phyloP scores from a whole-genome alignment of 2,797 vertebrate species.

The Malacoctenus gilli region DNA sequence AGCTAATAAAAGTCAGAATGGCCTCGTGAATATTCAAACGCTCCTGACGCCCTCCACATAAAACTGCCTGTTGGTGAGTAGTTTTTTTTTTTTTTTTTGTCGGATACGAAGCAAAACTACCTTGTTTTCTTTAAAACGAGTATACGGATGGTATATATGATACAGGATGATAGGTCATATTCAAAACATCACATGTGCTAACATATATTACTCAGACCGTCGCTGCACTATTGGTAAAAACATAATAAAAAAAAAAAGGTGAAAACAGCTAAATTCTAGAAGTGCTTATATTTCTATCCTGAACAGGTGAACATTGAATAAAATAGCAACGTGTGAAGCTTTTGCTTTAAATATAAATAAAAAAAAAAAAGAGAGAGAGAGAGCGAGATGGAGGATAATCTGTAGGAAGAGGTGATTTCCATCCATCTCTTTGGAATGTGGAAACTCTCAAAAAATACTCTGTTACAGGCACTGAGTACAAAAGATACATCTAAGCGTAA shows the following conservation, averaged over 20 bases:
- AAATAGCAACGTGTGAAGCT: slow-evolving; percentile 81
- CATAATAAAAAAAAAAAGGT: slow-evolving; percentile 68
- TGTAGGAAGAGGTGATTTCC: slow-evolving; percentile 59
- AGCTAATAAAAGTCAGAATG: slow-evolving; percentile 69
- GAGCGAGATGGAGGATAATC: slow-evolving; percentile 67
- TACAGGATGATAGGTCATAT: slow-evolving; percentile 88
- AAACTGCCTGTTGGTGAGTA: slow-evolving; percentile 81
- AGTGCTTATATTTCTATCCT: slow-evolving; percentile 87
- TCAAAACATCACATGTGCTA: slow-evolving; percentile 93
- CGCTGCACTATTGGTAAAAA: slow-evolving; percentile 86
- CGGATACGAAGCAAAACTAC: slow-evolving; percentile 76
- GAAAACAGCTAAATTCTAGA: slow-evolving; percentile 81
- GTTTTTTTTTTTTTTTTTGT: no score
- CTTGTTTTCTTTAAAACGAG: slow-evolving; percentile 59
- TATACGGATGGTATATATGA: slow-evolving; percentile 90
- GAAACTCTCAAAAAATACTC: slow-evolving; percentile 44
- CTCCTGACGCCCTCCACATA: slow-evolving; percentile 40
- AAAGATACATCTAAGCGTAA: slow-evolving; percentile 51
- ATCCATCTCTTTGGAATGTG: slow-evolving; percentile 68
- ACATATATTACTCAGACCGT: slow-evolving; percentile 92
- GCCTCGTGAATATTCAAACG: slow-evolving; percentile 63
- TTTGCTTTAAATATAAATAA: slow-evolving; percentile 85
- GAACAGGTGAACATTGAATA: slow-evolving; percentile 79
- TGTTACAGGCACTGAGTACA: slow-evolving; percentile 22
- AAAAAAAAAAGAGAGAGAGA: slow-evolving; percentile 49